Evolutionary conservation across 2,888 invertebrate genomes (phyloP), one percentile per base, ranked within the genome.

Genomic region (Cheiracanthium punctorium): DNA sequence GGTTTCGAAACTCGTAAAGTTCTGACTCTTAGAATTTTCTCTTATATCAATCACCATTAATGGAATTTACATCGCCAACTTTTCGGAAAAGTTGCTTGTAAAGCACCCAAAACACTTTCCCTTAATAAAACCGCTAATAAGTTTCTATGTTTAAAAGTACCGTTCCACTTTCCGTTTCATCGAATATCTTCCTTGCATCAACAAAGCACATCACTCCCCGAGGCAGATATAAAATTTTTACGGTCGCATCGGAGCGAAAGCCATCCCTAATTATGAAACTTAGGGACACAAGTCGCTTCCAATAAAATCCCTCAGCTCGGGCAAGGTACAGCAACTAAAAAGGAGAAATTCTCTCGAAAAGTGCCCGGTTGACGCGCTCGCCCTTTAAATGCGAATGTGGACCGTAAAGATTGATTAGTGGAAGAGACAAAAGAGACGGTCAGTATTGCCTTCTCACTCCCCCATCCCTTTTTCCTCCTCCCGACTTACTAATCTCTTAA

Each of bases 381-480:
- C 24, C 70, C 33, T 32, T n/a, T 58, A 58, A 65, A 75, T 75
- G 32, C 28, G 24, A 65, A 37, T 58, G 37, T 58, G n/a, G 81
- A 81, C 81, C 74, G 82, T 82, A 82, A 82, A 82, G 82, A 82
- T 82, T 82, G 82, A 82, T 82, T 82, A 82, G 76, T 71, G 67
- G 71, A 43, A 71, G 71, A n/a, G 43, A 32, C 64, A 64, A 71
- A 76, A 71, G 76, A 70, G 82, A 71, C 70, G 82, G 82, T 82
- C 82, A 76, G 41, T 32, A 10, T 10, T 20, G 17, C 52, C 37
- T 8, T 2, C 1, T 29, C 29, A 30, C 37, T 0, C 67, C 28
- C n/a, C 41, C 67, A 24, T 20, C 29, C 24, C n/a, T n/a, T n/a
- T n/a, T n/a, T n/a, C n/a, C n/a, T n/a, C 43, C 28, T 17, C 43